A percentile compares a stretch with the other conserved stretches of the same genome.
Evolutionary conservation across 92 coral and sea anemone genomes (phyloP).

Genomic region (Ricordea florida): DNA sequence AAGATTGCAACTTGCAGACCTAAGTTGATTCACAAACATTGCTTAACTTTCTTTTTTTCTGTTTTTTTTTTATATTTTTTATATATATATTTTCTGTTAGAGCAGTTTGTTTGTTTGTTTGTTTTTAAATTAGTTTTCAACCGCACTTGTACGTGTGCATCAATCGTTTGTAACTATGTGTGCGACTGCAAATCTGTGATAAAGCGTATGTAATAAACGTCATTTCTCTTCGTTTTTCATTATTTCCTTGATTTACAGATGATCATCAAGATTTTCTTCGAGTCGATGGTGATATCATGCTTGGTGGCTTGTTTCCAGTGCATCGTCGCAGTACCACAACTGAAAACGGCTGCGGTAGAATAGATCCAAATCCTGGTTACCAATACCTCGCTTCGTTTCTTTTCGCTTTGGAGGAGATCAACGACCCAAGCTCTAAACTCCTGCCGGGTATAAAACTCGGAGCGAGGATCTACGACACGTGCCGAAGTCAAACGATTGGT

Average conservation of each 20-base stretch:
- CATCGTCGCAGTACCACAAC: conserved; percentile 72
- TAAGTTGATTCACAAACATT: too few relatives aligned
- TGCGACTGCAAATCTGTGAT: too few relatives aligned
- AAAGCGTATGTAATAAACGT: too few relatives aligned
- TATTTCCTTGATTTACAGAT: background rate
- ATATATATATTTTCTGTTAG: too few relatives aligned
- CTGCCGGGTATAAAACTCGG: conserved; percentile 88
- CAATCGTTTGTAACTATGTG: too few relatives aligned
- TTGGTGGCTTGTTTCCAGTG: conserved; percentile 89
- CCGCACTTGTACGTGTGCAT: too few relatives aligned
- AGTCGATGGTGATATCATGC: conserved; percentile 73
- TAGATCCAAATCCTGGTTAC: conserved; percentile 91
- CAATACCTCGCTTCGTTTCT: conserved; percentile 94
- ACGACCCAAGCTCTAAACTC: conserved; percentile 63
- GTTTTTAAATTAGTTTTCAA: too few relatives aligned
- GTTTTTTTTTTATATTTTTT: too few relatives aligned
- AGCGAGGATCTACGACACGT: conserved; percentile 83
- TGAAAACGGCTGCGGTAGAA: conserved; percentile 83
- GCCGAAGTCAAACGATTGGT: conserved; percentile 95
- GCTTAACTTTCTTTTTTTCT: too few relatives aligned
- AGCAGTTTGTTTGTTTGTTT: too few relatives aligned
- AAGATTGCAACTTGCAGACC: too few relatives aligned
- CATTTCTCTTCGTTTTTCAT: background rate
- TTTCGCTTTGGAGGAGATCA: conserved; percentile 86
- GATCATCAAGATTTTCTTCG: background rate